Evolutionary conservation across 1,140 invertebrate species (phyloP), one percentile per base, ranked within the genome.

Genomic region (Drosophila insularis): DNA sequence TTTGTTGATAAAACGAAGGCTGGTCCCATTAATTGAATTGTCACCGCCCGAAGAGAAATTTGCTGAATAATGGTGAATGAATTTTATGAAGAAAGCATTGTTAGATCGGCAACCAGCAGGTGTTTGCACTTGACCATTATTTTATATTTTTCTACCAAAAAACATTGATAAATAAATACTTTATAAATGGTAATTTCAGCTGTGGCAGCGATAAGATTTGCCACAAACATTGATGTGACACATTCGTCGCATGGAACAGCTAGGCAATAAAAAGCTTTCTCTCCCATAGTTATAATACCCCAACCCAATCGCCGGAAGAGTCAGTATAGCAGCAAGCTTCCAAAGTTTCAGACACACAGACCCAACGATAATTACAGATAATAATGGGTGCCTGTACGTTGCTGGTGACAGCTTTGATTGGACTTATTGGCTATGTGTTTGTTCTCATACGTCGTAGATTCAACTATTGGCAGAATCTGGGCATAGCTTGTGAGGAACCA

Each of bases 401-500:
- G 2, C 35, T 89, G 13, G 4, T 86, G 8, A 58, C 71, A 7
- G 78, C 58, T 2, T 35, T 78, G 13, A 5, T 81, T 40, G 66
- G 63, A 19, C 5, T 90, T 1, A 0, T 77, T 11, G 69, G 21
- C 3, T 81, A 81, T 35, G n/a, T 81, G 0, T 17, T 80, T 10
- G 8, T 63, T 4, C 50, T 43, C 31, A 27, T 74, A 43, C 73
- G 62, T 3, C 68, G 50, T 2, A 61, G 63, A n/a, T 39, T 80
- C 54, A 56, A 71, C 1, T 78, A 91, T 66, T 94, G 93, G 93
- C 82, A 91, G 58, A 73, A 72, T 1, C 71, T 78, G 56, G 91
- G 92, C 6, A 90, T 94, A 8, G 86, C 91, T 0, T 92, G 93
- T 54, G 78, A 93, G 0, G 73, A 85, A n/a, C 92, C 92, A 0